Conservation (phyloP, 1,140 invertebrate species). For the Lycorma delicatula region DNA sequence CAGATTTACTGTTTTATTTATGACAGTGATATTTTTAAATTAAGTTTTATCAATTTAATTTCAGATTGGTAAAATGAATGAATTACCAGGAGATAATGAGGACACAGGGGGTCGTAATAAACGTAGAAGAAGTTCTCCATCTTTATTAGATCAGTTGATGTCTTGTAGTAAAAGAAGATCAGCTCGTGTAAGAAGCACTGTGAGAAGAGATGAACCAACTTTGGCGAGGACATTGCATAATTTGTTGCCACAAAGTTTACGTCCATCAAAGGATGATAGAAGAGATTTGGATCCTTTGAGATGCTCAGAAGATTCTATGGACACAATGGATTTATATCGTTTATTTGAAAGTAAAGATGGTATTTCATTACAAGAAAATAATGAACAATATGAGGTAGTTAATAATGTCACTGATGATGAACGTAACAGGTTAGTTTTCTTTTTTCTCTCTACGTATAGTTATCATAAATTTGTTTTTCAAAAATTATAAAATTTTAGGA, state of each 20-base stretch:
- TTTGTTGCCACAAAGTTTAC: constrained; percentile 47
- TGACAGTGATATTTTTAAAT: no score
- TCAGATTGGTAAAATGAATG: no score
- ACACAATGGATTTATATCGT: constrained; percentile 53
- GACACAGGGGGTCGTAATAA: background rate
- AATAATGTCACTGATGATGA: constrained; percentile 29
- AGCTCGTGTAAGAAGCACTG: constrained; percentile 47
- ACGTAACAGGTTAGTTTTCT: constrained; percentile 27
- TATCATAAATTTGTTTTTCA: no score
- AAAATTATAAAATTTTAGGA: no score
- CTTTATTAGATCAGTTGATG: constrained; percentile 57
- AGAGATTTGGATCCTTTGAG: constrained; percentile 15
- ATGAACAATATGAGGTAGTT: constrained; percentile 15
- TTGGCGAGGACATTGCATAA: constrained; percentile 52
- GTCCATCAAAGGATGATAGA: constrained; percentile 35
- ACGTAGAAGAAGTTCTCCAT: constrained; percentile 51
- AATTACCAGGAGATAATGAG: background rate
- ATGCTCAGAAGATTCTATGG: constrained; percentile 47
- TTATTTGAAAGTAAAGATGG: constrained; percentile 48
- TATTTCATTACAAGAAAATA: constrained; percentile 13
- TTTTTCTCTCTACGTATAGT: no score
- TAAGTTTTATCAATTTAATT: no score
- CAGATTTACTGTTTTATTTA: no score
- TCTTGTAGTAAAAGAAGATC: constrained; percentile 64
- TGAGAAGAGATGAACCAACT: constrained; percentile 49